Percentiles rank a stretch among this genome's conserved stretches.
These are phyloP conservation scores for Nesospiza acunhae DNA, from an alignment of 2,113 vertebrate genomes.

Conservation along the genomic window DNA sequence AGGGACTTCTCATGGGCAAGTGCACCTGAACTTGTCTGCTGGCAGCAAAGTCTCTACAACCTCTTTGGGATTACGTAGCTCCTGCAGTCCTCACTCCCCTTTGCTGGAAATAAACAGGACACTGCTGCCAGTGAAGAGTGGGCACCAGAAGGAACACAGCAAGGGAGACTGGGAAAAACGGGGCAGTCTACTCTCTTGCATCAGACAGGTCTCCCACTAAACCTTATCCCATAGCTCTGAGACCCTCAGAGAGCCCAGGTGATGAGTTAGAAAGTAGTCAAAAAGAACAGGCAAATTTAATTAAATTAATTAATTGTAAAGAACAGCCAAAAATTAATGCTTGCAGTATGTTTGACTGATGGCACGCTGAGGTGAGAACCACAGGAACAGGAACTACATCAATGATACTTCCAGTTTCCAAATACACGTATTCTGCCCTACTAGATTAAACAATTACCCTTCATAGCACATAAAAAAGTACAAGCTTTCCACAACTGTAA, in stretches of 20 bases:
- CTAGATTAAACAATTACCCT: background rate
- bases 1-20: background rate
- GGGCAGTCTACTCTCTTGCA: background rate
- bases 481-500: background rate
- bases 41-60: background rate
- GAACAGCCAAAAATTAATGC: background rate
- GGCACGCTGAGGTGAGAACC: background rate
- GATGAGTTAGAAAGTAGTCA: background rate
- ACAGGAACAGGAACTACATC: background rate
- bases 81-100: background rate
- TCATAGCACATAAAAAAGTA: background rate
- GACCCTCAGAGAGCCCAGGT: background rate
- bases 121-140: background rate
- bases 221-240: background rate
- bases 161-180: rapidly evolving
- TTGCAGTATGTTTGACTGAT: background rate
- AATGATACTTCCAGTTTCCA: background rate
- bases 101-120: rapidly evolving
- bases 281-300: background rate
- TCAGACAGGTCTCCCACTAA: background rate
- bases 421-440: background rate
- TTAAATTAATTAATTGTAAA: background rate
- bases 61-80: background rate
- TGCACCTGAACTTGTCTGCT: background rate
- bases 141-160: background rate